Evolutionary conservation across 2,113 vertebrate genomes (phyloP).

Genomic region (Proterorhinus semilunaris): DNA sequence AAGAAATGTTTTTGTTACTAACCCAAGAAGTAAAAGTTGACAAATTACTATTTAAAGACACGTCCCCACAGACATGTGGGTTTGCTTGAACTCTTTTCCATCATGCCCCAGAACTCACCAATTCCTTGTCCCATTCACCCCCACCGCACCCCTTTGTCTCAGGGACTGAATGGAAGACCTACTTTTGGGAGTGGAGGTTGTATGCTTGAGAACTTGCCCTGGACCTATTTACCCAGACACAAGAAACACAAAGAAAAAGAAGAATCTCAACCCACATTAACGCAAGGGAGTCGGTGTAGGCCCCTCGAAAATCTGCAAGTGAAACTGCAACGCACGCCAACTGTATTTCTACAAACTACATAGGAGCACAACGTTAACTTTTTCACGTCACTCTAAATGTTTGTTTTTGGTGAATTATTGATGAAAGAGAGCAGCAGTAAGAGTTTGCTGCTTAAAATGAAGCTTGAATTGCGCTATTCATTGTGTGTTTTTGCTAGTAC

Average conservation of each 20-base stretch:
- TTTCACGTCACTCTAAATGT: no score
- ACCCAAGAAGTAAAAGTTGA: no score
- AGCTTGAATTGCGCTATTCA: no score
- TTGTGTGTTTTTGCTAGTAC: no score
- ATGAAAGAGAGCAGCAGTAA: no score
- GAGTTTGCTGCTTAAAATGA: no score
- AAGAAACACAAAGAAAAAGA: conserved; percentile 21
- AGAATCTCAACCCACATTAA: background rate
- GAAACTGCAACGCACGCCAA: no score
- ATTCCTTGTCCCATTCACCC: conserved; percentile 27
- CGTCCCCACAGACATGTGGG: background rate
- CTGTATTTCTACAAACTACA: no score
- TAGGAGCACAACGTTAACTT: no score
- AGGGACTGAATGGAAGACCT: conserved; percentile 66
- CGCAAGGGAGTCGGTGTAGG: no score
- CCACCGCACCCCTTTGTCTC: conserved; percentile 47
- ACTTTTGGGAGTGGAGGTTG: conserved; percentile 59
- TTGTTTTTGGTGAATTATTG: no score
- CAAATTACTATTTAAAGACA: conserved; percentile 1
- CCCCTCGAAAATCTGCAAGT: background rate
- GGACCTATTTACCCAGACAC: conserved; percentile 60
- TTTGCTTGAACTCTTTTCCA: conserved; percentile 13
- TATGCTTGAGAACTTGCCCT: conserved; percentile 56
- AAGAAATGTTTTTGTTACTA: no score
- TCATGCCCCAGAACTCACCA: conserved; percentile 17